Base-by-base conservation (phyloP, 2,888 invertebrate species). In the Leptarthrus brevirostris region DNA sequence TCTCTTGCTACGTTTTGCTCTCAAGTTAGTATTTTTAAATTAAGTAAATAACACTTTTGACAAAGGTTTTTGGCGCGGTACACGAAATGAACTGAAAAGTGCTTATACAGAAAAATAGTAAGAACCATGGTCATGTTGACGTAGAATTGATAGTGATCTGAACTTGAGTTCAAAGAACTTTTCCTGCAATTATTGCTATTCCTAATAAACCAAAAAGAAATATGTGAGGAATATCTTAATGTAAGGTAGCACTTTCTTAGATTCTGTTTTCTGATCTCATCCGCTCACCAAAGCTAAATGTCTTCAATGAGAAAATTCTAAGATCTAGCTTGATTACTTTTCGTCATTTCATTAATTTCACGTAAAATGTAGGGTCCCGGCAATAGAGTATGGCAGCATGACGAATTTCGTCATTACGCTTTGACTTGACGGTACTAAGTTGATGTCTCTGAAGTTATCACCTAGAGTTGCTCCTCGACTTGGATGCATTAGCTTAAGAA, bases 321-420 rank as follows among this genome's bases (percentile, higher is more conserved):
- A 14, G 18, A 40, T 30, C 36, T 36, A 36, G 40, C 12, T 58
- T 40, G 58, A 58, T 58, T 58, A 58, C 18, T 58, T 58, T 58
- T 58, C 40, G 36, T 58, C 58, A 58, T 58, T 58, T 58, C 58
- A 58, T 58, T 20, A 58, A 58, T 36, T 36, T 36, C 58, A 58
- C 58, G 58, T 58, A 36, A 58, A 58, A 58, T 58, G 20, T 58
- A 58, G 16, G 58, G 16, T 58, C 36, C 36, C 14, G 10, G 14
- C 36, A 20, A 5, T 36, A 58, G 34, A 36, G 20, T 58, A 18
- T 36, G 34, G 36, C 58, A 58, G 58, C 22, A 58, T 58, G 36
- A 36, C 58, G 36, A 58, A 58, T 58, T 58, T 26, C 36, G 36
- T 36, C 58, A 58, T 58, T 58, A 58, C 18, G 18, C 18, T 16